These are phyloP conservation scores for Xestia xanthographa DNA, from an alignment of 2,888 invertebrate species.

Conservation along the genomic window DNA sequence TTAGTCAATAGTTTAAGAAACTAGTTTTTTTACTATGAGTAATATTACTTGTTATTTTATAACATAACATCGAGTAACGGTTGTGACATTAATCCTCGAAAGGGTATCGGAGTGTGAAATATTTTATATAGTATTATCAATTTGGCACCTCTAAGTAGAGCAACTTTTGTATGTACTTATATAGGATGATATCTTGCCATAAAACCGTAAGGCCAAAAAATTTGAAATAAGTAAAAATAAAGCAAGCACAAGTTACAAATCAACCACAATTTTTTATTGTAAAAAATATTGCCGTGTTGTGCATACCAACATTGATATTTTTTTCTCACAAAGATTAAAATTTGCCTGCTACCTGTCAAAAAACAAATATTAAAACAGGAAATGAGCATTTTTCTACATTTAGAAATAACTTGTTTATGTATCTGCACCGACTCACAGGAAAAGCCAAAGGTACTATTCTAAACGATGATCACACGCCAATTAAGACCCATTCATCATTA, in stretches of 20 bases:
- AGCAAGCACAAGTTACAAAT: not conserved
- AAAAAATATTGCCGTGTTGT: not conserved
- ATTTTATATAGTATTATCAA: conserved; percentile 17
- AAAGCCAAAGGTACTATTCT: conserved; percentile 25
- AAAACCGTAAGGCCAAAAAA: too few relatives aligned
- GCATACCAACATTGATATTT: not conserved
- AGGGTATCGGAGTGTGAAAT: conserved; percentile 15
- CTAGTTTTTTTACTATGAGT: conserved; percentile 47
- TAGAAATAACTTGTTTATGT: not conserved
- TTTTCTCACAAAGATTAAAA: not conserved
- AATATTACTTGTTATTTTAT: conserved; percentile 39
- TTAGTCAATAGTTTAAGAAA: conserved; percentile 51
- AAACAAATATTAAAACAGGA: not conserved
- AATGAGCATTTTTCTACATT: not conserved
- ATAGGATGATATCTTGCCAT: not conserved
- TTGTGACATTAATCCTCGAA: conserved; percentile 44
- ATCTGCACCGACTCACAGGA: not conserved
- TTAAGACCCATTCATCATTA: conserved; percentile 57
- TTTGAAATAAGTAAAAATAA: not conserved
- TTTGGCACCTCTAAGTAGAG: conserved; percentile 4
- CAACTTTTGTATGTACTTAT: not conserved
- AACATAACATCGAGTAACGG: conserved; percentile 19
- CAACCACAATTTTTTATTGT: not conserved
- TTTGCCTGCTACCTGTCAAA: not conserved
- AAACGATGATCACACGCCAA: conserved; percentile 45